Percentiles rank a stretch among this genome's conserved stretches.
Evolutionary conservation across 2,113 vertebrate genomes (phyloP).

Genomic region (Pelecanoides urinatrix): DNA sequence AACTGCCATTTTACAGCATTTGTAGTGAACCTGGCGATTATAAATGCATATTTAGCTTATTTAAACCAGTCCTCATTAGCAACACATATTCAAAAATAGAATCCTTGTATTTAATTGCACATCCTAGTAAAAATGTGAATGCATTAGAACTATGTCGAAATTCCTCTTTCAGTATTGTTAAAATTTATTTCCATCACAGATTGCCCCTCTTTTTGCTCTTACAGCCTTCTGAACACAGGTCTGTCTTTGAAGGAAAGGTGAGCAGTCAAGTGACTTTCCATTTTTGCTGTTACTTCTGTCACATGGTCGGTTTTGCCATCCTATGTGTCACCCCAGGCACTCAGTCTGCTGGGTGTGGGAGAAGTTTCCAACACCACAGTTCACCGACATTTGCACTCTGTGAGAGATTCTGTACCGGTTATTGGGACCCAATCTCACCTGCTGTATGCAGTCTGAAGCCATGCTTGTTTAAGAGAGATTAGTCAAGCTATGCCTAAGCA

Average conservation of each 20-base stretch:
- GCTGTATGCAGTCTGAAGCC: neutral
- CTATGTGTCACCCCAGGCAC: neutral
- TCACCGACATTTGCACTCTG: neutral
- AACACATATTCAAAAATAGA: neutral
- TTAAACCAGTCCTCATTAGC: neutral
- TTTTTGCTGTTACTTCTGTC: neutral
- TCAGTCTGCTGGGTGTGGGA: neutral
- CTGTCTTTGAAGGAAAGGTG: neutral
- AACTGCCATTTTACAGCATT: neutral
- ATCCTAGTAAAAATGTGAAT: neutral
- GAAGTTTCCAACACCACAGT: neutral
- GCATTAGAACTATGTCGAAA: accelerated
- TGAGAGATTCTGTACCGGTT: neutral
- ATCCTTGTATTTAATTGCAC: neutral
- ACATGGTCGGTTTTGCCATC: neutral
- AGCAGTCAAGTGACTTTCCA: neutral
- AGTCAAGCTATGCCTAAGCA: neutral
- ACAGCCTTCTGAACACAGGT: neutral
- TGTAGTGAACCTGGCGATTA: neutral
- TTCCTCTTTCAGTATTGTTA: neutral
- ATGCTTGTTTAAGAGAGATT: neutral
- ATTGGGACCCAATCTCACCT: neutral
- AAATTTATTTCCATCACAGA: neutral
- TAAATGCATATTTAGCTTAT: neutral
- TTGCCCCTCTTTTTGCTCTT: neutral